Evolutionary conservation across 2,797 vertebrate species (phyloP), one percentile per base, ranked within the genome.

Genomic region (Fratercula arctica): DNA sequence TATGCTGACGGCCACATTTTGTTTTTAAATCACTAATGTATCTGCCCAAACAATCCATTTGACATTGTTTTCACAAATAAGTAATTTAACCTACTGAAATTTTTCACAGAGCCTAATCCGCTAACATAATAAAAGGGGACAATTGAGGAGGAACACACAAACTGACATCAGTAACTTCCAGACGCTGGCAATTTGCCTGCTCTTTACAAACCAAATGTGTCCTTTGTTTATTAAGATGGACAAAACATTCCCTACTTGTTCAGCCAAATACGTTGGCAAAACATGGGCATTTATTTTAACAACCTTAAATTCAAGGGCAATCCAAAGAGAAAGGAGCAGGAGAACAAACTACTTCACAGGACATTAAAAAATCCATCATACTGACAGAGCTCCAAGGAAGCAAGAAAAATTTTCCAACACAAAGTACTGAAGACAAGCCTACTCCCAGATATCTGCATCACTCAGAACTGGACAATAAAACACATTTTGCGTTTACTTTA

Each of bases 151-250:
- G 33, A 79, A 67, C 29, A 64, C 23, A 60, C 45, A 67, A 86
- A 74, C 57, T 23, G 43, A 70, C 51, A 81, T 43, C 73, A 73
- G 76, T 29, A 73, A 82, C 45, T 91, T 82, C 46, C 74, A 90
- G 60, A 37, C 50, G 3, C 11, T 68, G 70, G 48, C 67, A 83
- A 46, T 68, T 51, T 83, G 86, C 78, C 87, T 61, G 74, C 28
- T 46, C 64, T 68, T 90, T 59, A 74, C 48, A 70, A 54, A 77
- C 13, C 13, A 48, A 41, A 4, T 31, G 31, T 3, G 8, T n/a
- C 39, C 39, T 85, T 51, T 88, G 50, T 64, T 95, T 87, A 93
- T 94, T 87, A 77, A 93, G 45, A 95, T 68, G 83, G 86, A 96
- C 94, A 93, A 82, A 95, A 54, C 37, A 64, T 72, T 76, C 63